Base-by-base conservation (phyloP, 2,113 vertebrate genomes). In the Amphiprion ocellaris region DNA sequence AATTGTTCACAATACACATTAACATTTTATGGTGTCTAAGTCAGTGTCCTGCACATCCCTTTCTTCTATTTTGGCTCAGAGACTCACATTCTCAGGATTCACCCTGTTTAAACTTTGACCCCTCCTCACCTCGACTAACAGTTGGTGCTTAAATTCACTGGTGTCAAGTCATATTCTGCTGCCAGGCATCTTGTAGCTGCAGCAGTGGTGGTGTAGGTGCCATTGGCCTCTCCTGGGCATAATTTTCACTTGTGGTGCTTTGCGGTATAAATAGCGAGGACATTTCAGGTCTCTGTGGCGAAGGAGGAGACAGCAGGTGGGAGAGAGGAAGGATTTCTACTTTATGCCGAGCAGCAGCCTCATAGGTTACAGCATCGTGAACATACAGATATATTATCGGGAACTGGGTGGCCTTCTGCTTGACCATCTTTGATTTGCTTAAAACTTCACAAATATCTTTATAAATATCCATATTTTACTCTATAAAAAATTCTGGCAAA, bases 251-350 rank as follows among this genome's bases (percentile, higher is more conserved):
- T 16, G 14, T 21, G 53, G 39, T 6, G 2, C 30, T 10, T 12
- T 39, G 64, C 3, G 1, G 47, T 65, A 62, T 81, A 76, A 85
- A 50, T 70, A 73, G 69, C 23, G 1, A 15, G 50, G 26, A 16
- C 11, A 4, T 54, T 65, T 69, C 39, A 52, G 53, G 55, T 69
- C 58, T 62, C 17, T 12, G 10, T 47, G 39, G 66, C 41, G 11
- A 74, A 66, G 73, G 5, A 55, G 54, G 26, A 44, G 30, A 14
- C 11, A 14, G 64, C 21, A 54, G 50, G n/a, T 53, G 50, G 59
- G 54, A 64, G n/a, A 61, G 33, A 65, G 77, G 67, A 74, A 71
- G 66, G 73, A 12, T 52, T n/a, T 55, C 17, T 62, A n/a, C 0
- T 2, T 17, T 70, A 1, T 6, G 65, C 39, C 19, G 14, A 37